These are phyloP conservation scores for Anthoscopus minutus DNA, from an alignment of 2,113 vertebrate genomes.

Conservation along the genomic window DNA sequence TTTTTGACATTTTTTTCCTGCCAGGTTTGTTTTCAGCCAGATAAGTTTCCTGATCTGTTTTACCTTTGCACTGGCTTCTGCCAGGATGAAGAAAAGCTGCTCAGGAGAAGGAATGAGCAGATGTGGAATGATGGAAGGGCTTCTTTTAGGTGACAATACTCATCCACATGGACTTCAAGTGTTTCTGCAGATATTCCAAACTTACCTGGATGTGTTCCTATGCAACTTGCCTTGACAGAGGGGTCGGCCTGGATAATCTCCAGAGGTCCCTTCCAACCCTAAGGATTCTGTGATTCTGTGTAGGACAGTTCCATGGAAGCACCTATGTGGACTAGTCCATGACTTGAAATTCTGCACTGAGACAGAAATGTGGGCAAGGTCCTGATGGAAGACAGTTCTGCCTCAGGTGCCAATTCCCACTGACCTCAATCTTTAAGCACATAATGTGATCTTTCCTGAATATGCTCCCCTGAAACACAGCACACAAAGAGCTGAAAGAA, in stretches of 20 bases:
- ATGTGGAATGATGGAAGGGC: neutral
- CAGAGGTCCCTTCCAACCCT: neutral
- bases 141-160: neutral
- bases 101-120: neutral
- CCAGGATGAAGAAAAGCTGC: neutral
- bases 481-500: accelerated
- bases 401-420: neutral
- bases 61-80: neutral
- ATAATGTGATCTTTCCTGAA: neutral
- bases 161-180: neutral
- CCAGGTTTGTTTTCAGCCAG: neutral
- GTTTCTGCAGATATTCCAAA: neutral
- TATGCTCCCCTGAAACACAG: neutral
- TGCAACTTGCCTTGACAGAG: neutral
- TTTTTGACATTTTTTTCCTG: neutral
- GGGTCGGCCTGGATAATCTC: neutral
- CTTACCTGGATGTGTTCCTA: neutral
- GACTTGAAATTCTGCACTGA: neutral
- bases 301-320: neutral
- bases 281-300: neutral
- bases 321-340: neutral
- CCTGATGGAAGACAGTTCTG: neutral
- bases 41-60: neutral
- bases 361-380: neutral
- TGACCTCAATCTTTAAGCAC: neutral